phyloP scores from a whole-genome alignment of 2,797 vertebrate genomes.

The Sebastes kiyomatsui region DNA sequence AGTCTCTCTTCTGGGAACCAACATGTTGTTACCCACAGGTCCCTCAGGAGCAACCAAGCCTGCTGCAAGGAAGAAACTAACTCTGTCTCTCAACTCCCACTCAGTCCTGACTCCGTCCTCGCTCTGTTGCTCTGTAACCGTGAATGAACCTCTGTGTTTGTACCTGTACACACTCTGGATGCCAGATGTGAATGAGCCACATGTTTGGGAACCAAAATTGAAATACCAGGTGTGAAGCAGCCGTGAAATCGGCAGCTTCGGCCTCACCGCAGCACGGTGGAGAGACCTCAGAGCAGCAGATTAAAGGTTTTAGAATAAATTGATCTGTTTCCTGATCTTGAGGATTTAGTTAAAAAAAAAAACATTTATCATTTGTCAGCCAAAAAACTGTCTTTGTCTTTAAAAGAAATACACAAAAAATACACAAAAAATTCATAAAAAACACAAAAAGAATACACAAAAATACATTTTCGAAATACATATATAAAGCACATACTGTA shows the following conservation, averaged over 20 bases:
- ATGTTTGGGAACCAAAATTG: slow-evolving; percentile 37
- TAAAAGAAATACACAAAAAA: background rate
- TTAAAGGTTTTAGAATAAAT: background rate
- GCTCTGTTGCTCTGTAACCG: slow-evolving; percentile 7
- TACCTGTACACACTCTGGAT: slow-evolving; percentile 33
- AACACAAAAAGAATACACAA: too few species aligned
- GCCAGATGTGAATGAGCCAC: slow-evolving; percentile 56
- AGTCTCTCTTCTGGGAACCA: slow-evolving; percentile 73
- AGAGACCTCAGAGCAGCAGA: background rate
- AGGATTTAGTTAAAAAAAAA: background rate
- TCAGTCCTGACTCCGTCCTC: background rate
- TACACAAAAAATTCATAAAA: too few species aligned
- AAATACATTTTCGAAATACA: too few species aligned
- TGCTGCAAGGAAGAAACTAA: slow-evolving; percentile 29
- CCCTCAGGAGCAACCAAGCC: slow-evolving; percentile 43
- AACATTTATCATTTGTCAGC: background rate
- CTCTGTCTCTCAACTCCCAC: background rate
- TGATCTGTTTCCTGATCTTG: background rate
- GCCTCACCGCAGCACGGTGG: background rate
- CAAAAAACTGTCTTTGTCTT: background rate
- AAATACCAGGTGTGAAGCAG: slow-evolving; percentile 49
- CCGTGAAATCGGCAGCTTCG: slow-evolving; percentile 25
- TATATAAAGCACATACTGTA: background rate
- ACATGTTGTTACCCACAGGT: slow-evolving; percentile 58
- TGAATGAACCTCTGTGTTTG: slow-evolving; percentile 65